A percentile compares a stretch with the other conserved stretches of the same genome.
These are phyloP conservation scores for Ptyas mucosa DNA, from an alignment of 2,113 vertebrate species.

Conservation along the genomic window DNA sequence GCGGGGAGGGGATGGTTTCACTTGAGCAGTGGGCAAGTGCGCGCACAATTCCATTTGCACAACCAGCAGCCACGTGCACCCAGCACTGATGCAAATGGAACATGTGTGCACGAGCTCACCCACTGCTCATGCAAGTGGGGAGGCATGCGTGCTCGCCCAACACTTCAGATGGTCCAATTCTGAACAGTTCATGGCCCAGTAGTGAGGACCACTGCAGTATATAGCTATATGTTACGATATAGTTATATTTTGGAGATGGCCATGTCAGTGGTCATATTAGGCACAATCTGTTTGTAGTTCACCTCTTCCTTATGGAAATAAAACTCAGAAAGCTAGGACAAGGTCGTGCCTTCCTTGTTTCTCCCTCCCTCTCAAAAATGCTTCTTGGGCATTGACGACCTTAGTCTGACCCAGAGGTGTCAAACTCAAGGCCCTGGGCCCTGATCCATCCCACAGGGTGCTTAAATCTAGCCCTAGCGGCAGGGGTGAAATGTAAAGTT, in stretches of 20 bases:
- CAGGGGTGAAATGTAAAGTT: no score
- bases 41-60: not conserved
- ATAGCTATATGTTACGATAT: not conserved
- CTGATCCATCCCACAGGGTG: no score
- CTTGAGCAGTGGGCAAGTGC: no score
- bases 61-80: not conserved
- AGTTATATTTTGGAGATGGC: not conserved
- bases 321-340: not conserved
- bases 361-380: not conserved
- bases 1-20: no score
- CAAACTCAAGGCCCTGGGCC: no score
- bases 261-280: not conserved
- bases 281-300: not conserved
- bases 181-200: not conserved
- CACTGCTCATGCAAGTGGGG: not conserved
- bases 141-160: not conserved
- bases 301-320: not conserved
- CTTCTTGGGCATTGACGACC: not conserved
- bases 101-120: not conserved
- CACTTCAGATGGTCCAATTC: not conserved
- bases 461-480: no score
- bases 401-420: not conserved
- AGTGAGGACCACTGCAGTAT: no score
- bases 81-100: accelerated
- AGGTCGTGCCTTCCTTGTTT: not conserved